Percentiles rank a stretch among this genome's conserved stretches.
phyloP scores from a whole-genome alignment of 2,888 invertebrate genomes.

The Harpalus rubripes region DNA sequence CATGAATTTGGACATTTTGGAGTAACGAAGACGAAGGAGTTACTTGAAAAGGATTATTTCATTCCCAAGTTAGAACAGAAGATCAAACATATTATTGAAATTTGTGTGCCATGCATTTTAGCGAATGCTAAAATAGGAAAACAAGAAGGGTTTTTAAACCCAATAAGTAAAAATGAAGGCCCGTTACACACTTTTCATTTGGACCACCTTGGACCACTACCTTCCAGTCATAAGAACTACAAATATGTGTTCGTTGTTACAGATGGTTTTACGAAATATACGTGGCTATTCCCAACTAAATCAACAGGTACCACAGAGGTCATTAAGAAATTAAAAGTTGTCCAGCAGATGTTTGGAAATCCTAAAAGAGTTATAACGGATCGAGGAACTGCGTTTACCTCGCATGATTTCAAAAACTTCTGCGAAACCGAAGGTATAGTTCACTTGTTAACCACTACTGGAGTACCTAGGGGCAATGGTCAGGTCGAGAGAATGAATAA shows the following conservation, averaged over 20 bases:
- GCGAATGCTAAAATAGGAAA: too few relatives aligned
- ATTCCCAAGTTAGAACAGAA: too few relatives aligned
- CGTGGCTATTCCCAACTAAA: slow-evolving; percentile 10
- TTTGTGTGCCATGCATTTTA: too few relatives aligned
- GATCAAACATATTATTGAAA: too few relatives aligned
- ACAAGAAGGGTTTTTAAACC: too few relatives aligned
- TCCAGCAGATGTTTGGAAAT: slow-evolving; percentile 66
- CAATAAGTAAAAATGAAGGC: too few relatives aligned
- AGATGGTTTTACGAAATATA: slow-evolving; percentile 3
- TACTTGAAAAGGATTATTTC: too few relatives aligned
- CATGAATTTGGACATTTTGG: too few relatives aligned
- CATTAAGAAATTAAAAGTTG: background rate
- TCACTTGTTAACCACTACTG: slow-evolving; percentile 65
- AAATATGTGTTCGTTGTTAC: background rate
- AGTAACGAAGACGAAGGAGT: too few relatives aligned
- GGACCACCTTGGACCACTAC: slow-evolving; percentile 72
- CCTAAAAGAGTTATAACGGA: slow-evolving; percentile 66
- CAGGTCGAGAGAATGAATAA: slow-evolving; percentile 68
- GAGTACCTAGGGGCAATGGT: slow-evolving; percentile 52
- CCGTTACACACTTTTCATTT: too few relatives aligned
- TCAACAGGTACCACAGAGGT: slow-evolving; percentile 69
- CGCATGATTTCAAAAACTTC: slow-evolving; percentile 61
- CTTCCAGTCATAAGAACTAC: background rate
- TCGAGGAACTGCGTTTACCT: slow-evolving; percentile 65
- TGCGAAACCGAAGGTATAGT: slow-evolving; percentile 64